Evolutionary conservation across 2,888 invertebrate genomes (phyloP).

Genomic region (Mesoligia furuncula): DNA sequence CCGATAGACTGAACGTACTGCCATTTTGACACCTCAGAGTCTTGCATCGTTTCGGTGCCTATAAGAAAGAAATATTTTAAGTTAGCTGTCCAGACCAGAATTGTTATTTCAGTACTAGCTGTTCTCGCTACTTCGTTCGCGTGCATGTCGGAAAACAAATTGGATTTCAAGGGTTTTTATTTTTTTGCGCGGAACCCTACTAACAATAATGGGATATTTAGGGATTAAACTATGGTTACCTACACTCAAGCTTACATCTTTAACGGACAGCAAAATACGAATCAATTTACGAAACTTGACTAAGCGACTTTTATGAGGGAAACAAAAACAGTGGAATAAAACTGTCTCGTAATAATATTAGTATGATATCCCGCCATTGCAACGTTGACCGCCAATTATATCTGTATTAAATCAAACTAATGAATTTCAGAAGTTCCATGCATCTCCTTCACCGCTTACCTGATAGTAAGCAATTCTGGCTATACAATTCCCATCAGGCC

Average conservation of each 20-base stretch:
- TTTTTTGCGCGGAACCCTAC: too few species aligned
- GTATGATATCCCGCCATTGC: conserved; percentile 35
- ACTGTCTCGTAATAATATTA: conserved; percentile 25
- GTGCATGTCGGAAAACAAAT: too few species aligned
- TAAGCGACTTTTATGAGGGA: neutral
- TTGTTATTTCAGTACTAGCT: too few species aligned
- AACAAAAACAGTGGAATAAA: conserved; percentile 18
- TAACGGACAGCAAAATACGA: neutral
- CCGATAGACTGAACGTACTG: conserved; percentile 92
- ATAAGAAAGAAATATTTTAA: neutral
- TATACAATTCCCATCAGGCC: neutral
- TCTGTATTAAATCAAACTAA: neutral
- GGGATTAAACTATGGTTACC: neutral
- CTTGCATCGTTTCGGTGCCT: conserved; percentile 92
- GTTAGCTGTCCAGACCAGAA: too few species aligned
- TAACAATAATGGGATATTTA: too few species aligned
- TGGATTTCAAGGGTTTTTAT: too few species aligned
- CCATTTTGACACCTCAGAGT: conserved; percentile 95
- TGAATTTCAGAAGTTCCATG: conserved; percentile 15
- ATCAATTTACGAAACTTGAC: conserved; percentile 10
- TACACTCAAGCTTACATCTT: neutral
- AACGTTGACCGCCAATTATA: conserved; percentile 51
- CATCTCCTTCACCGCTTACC: too few species aligned
- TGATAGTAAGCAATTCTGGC: neutral
- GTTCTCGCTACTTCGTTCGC: too few species aligned